phyloP scores from a whole-genome alignment of 2,797 vertebrate species.

The Knipowitschia caucasica region DNA sequence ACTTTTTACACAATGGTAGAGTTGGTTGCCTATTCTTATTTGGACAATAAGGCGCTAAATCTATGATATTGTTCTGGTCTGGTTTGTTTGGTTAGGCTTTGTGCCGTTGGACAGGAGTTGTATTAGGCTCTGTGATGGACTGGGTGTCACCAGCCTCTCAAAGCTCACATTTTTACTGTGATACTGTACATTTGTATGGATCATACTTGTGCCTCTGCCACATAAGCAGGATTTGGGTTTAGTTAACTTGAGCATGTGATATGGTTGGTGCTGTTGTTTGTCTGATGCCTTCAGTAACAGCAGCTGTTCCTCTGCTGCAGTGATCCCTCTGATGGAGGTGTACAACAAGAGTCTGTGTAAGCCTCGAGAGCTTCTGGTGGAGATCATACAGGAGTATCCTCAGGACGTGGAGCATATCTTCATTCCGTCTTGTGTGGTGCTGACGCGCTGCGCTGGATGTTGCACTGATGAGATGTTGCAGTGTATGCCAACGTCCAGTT shows the following conservation, averaged over 20 bases:
- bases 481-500: slow-evolving; percentile 84
- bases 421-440: slow-evolving; percentile 93
- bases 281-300: slow-evolving; percentile 10
- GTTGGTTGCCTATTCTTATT: slow-evolving; percentile 63
- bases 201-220: too few relatives aligned
- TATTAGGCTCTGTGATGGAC: slow-evolving; percentile 44
- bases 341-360: slow-evolving; percentile 91
- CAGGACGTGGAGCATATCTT: slow-evolving; percentile 96
- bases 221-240: neutral
- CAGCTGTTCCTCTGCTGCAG: slow-evolving; percentile 60
- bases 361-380: slow-evolving; percentile 92
- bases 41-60: slow-evolving; percentile 56
- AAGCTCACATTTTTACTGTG: too few relatives aligned
- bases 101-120: slow-evolving; percentile 25
- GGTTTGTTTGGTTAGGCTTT: slow-evolving; percentile 54
- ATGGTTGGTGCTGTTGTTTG: neutral
- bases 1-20: slow-evolving; percentile 53
- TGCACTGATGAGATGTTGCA: slow-evolving; percentile 91
- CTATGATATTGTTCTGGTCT: slow-evolving; percentile 47
- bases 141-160: slow-evolving; percentile 47
- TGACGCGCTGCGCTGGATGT: slow-evolving; percentile 93
- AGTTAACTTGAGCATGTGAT: neutral
- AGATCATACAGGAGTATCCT: slow-evolving; percentile 95
- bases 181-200: too few relatives aligned
- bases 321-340: slow-evolving; percentile 91